Conservation (phyloP, 1,140 invertebrate species). For the Hestina assimilis region DNA sequence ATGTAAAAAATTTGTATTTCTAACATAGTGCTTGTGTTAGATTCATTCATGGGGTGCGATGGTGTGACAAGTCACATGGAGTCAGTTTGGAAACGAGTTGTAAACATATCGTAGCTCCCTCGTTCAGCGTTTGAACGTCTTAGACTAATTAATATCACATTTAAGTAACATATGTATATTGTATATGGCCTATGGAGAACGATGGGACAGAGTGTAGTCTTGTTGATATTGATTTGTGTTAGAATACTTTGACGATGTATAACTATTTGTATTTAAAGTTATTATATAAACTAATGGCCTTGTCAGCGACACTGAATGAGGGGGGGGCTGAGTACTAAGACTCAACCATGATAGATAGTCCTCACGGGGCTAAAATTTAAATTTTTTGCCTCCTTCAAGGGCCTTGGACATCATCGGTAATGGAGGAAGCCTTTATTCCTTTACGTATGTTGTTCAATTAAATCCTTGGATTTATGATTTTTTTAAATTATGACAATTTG, state of each 20-base stretch:
- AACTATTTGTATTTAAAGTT: not conserved
- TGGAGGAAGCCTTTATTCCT: too few relatives aligned
- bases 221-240: conserved; percentile 29
- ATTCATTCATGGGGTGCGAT: conserved; percentile 65
- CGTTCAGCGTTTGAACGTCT: conserved; percentile 42
- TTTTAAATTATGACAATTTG: too few relatives aligned
- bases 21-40: conserved; percentile 10
- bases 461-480: too few relatives aligned
- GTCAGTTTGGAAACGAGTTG: conserved; percentile 32
- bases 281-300: too few relatives aligned
- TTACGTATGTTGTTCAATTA: too few relatives aligned
- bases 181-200: conserved; percentile 67
- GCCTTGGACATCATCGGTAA: too few relatives aligned
- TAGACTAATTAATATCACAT: conserved; percentile 65
- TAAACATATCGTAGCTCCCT: conserved; percentile 40
- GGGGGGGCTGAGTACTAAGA: too few relatives aligned
- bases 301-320: too few relatives aligned
- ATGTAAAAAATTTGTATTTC: not conserved
- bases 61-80: conserved; percentile 56
- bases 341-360: too few relatives aligned
- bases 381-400: too few relatives aligned
- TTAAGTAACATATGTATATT: conserved; percentile 68
- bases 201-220: conserved; percentile 35
- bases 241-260: not conserved
- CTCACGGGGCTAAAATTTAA: too few relatives aligned